Conservation (phyloP, 2,888 invertebrate species). For the Latrodectus elegans region DNA sequence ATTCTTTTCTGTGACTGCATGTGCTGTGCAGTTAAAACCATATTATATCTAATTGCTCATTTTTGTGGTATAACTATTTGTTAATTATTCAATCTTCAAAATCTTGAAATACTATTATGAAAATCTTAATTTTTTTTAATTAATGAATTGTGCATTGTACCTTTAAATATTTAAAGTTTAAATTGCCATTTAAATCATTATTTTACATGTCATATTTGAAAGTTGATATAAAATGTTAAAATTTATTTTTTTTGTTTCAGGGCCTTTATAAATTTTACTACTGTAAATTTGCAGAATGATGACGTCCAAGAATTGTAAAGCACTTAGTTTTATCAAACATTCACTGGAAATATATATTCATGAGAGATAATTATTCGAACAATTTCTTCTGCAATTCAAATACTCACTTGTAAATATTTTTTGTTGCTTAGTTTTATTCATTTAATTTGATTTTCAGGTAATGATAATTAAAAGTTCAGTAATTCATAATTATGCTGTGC, state of each 20-base stretch:
- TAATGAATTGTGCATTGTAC: too few relatives aligned
- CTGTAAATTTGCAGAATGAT: not conserved
- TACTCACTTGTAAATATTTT: not conserved
- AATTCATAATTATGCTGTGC: too few relatives aligned
- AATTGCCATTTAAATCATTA: not conserved
- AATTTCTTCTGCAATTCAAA: not conserved
- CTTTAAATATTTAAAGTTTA: not conserved
- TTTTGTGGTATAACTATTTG: too few relatives aligned
- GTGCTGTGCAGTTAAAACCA: too few relatives aligned
- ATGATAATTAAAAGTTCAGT: too few relatives aligned
- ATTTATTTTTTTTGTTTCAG: not conserved
- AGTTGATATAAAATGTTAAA: not conserved
- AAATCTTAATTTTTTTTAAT: too few relatives aligned
- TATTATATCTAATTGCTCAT: too few relatives aligned
- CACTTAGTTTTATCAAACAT: not conserved
- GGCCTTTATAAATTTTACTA: constrained; percentile 1
- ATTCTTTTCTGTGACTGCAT: too few relatives aligned
- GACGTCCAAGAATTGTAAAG: constrained; percentile 1
- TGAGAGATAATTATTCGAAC: not conserved
- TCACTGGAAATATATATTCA: not conserved
- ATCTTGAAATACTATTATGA: too few relatives aligned
- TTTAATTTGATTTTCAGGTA: too few relatives aligned
- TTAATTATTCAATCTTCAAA: too few relatives aligned
- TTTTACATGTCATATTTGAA: not conserved
- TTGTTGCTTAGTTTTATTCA: too few relatives aligned